phyloP scores from a whole-genome alignment of 2,113 vertebrate genomes.

The Actenoides lindsayi region DNA sequence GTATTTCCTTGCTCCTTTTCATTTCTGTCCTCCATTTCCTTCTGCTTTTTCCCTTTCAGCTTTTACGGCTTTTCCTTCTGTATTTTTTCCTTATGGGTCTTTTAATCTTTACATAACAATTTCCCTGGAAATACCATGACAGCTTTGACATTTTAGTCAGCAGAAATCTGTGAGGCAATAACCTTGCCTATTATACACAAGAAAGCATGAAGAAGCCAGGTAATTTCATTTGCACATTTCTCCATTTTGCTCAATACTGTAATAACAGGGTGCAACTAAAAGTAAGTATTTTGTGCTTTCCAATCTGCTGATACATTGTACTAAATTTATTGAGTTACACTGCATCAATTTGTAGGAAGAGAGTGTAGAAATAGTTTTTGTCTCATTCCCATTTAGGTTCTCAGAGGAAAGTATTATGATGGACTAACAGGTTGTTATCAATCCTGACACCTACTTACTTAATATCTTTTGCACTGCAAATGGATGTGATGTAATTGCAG shows the following conservation, averaged over 20 bases:
- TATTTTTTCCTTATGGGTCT: neutral
- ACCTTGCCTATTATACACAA: neutral
- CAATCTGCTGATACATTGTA: neutral
- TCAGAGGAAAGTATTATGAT: neutral
- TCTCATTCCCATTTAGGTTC: neutral
- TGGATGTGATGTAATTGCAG: neutral
- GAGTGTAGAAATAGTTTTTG: neutral
- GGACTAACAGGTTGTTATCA: neutral
- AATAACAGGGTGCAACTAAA: neutral
- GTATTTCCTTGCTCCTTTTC: neutral
- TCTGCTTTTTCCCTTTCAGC: neutral
- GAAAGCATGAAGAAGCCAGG: neutral
- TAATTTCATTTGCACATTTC: neutral
- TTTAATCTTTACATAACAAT: neutral
- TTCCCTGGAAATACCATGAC: constrained; percentile 12
- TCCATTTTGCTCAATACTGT: neutral
- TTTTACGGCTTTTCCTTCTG: neutral
- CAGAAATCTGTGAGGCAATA: constrained; percentile 35
- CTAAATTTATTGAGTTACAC: neutral
- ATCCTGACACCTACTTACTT: neutral
- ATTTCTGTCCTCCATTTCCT: neutral
- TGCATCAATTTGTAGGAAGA: neutral
- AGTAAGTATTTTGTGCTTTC: constrained; percentile 5
- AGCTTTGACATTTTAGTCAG: constrained; percentile 45
- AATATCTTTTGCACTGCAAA: neutral